Base-by-base conservation (phyloP, 2,888 invertebrate genomes). In the Arge pagana region DNA sequence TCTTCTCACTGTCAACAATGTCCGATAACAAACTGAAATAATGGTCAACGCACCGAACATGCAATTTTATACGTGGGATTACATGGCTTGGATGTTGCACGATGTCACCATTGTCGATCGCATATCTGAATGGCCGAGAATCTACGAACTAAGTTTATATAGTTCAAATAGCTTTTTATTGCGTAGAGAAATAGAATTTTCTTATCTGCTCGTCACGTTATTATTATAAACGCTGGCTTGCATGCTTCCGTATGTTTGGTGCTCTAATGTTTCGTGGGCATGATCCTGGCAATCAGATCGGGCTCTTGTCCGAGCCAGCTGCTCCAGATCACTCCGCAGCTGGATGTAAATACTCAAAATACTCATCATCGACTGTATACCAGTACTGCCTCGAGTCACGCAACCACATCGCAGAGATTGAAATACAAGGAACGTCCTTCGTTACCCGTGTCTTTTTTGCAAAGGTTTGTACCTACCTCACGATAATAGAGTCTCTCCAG, bases 281-380 rank as follows among this genome's bases (percentile, higher is more conserved):
- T 35, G 45, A 50, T 59, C 59, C 61, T 64, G 60, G 60, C 63
- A 65, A 69, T 62, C 79, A 89, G 95, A 83, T 94, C 94, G 67
- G 94, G 93, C 56, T 94, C 94, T 65, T 94, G 92, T 77, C 94
- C 94, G 63, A 92, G 91, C 79, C 93, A 92, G 78, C 83, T 93
- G 77, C 85, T 92, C 70, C 89, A 90, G 75, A 81, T 84, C 68
- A 81, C 85, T 74, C 85, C 88, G 50, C 74, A 79, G 48, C 83
- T 83, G 63, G 78, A 80, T 65, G 69, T 78, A 64, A 72, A 66
- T 59, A 58, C 64, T 64, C 66, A 68, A 55, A 69, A 67, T 63
- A 71, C 62, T 61, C 66, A 72, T 59, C 71, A 71, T 50, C 74
- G 74, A 61, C 67, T 70, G 62, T 69, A 70, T 64, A 68, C 72